phyloP scores from a whole-genome alignment of 35 echinoderm and acorn worm genomes.

The Acanthaster planci region DNA sequence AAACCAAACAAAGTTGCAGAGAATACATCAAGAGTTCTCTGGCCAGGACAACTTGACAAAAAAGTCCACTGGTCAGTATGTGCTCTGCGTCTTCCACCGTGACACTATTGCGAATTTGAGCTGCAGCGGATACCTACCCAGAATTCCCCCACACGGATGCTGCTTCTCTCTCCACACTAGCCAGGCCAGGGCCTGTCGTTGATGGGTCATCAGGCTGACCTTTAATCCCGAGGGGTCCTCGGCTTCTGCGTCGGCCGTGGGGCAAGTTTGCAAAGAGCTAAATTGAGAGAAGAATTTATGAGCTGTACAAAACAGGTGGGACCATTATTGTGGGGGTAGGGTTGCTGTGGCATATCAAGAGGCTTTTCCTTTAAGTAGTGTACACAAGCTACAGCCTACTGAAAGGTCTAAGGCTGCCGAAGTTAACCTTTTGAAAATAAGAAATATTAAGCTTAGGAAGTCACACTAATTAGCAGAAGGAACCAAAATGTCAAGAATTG shows the following conservation, averaged over 20 bases:
- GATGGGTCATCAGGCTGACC: conserved; percentile 86
- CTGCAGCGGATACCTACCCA: conserved; percentile 66
- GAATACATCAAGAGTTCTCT: not conserved
- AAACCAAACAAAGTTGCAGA: conserved; percentile 2
- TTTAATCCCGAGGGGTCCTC: conserved; percentile 72
- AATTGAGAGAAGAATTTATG: not conserved
- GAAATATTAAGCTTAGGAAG: too few relatives aligned
- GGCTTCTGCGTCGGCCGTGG: conserved; percentile 55
- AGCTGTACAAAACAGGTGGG: too few relatives aligned
- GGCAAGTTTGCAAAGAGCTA: conserved; percentile 89
- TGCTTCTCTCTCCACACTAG: conserved; percentile 84
- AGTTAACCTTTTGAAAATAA: too few relatives aligned
- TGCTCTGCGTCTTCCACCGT: too few relatives aligned
- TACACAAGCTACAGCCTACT: too few relatives aligned
- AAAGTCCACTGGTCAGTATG: not conserved
- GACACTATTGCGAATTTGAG: too few relatives aligned
- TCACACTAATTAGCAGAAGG: too few relatives aligned
- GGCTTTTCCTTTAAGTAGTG: too few relatives aligned
- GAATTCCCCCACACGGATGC: conserved; percentile 96
- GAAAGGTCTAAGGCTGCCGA: too few relatives aligned
- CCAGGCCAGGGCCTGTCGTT: conserved; percentile 85
- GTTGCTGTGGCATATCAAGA: too few relatives aligned
- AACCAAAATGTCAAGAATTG: too few relatives aligned
- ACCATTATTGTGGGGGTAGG: too few relatives aligned
- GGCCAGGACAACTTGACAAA: not conserved